Percentiles rank a stretch among this genome's conserved stretches.
Evolutionary conservation across 2,797 vertebrate species (phyloP).

Genomic region (Choloepus didactylus): DNA sequence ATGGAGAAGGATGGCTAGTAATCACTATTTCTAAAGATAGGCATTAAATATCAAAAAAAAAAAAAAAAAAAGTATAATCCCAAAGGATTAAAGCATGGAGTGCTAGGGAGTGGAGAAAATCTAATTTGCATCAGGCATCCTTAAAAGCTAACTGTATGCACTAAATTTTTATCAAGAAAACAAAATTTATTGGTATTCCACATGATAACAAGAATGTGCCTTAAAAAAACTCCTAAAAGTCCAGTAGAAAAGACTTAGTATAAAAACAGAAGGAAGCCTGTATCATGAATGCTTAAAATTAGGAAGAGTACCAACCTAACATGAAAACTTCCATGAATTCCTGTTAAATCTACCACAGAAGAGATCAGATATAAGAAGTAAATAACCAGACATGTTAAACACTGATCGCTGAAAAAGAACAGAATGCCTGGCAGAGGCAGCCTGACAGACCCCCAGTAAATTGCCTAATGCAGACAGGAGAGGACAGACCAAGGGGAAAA

Average conservation of each 20-base stretch:
- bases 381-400: background rate
- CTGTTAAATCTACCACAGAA: background rate
- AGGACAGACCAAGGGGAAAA: background rate
- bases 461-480: background rate
- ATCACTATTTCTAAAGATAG: background rate
- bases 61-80: background rate
- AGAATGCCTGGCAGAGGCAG: background rate
- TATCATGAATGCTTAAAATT: background rate
- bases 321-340: background rate
- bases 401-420: background rate
- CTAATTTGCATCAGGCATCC: background rate
- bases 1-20: background rate
- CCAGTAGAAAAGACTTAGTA: background rate
- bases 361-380: background rate
- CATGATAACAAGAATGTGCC: background rate
- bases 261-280: background rate
- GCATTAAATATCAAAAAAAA: background rate
- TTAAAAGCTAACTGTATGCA: background rate
- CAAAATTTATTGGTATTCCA: background rate
- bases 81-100: background rate
- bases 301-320: background rate
- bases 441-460: background rate
- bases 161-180: constrained; percentile 3
- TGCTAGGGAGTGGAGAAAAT: background rate
- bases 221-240: background rate